phyloP scores from a whole-genome alignment of 2,888 invertebrate genomes.

The Odontothrips loti region DNA sequence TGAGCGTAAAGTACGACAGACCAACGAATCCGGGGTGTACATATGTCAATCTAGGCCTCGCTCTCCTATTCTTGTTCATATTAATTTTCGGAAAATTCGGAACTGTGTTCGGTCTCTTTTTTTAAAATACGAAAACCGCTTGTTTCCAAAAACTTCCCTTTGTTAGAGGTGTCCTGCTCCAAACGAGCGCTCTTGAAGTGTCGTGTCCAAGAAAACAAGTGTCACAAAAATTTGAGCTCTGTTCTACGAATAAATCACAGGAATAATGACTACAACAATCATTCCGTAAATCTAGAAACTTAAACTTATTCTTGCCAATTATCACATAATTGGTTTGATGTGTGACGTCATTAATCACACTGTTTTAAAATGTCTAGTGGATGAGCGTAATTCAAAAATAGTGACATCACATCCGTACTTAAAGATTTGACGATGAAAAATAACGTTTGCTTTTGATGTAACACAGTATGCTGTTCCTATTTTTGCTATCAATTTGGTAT shows the following conservation, averaged over 20 bases:
- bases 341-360: background rate
- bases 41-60: no score
- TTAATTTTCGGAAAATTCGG: no score
- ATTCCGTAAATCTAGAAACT: background rate
- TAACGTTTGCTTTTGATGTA: constrained; percentile 14
- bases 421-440: background rate
- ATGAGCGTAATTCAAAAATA: constrained; percentile 8
- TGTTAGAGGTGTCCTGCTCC: no score
- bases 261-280: constrained; percentile 14
- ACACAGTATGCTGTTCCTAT: constrained; percentile 19
- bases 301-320: background rate
- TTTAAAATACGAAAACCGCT: no score
- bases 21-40: no score
- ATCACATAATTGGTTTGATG: background rate
- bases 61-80: no score
- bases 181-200: no score
- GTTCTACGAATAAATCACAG: constrained; percentile 18
- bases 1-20: no score
- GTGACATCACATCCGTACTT: constrained; percentile 7
- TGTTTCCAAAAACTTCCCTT: no score
- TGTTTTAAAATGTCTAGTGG: background rate
- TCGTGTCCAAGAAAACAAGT: background rate
- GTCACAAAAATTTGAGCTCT: constrained; percentile 1
- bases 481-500: constrained; percentile 9
- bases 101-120: no score